A percentile compares a stretch with the other conserved stretches of the same genome.
Conservation (phyloP, 2,797 vertebrate species). For the Myotis daubentonii region DNA sequence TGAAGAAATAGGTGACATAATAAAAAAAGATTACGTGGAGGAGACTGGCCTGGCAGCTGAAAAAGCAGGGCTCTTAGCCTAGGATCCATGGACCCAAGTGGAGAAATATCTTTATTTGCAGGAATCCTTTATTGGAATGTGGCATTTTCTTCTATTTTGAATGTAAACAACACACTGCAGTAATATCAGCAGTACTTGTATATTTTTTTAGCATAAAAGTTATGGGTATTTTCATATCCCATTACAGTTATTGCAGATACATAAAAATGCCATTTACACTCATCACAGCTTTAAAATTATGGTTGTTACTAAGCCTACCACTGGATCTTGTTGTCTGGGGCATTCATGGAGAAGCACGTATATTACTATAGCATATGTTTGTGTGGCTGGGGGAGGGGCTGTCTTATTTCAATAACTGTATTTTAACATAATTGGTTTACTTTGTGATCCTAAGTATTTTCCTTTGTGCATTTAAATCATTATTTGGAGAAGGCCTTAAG, state of each 20-base stretch:
- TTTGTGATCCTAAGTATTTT: conserved; percentile 16
- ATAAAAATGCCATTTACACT: background rate
- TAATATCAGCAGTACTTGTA: background rate
- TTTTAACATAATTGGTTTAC: background rate
- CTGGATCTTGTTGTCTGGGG: background rate
- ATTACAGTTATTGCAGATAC: background rate
- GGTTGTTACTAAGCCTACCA: background rate
- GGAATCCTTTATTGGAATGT: background rate
- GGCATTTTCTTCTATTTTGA: background rate
- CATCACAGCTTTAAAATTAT: background rate
- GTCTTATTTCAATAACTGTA: background rate
- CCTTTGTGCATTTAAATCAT: background rate
- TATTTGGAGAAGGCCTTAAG: background rate
- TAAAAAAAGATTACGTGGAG: background rate
- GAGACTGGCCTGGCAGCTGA: background rate
- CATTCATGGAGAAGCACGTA: background rate
- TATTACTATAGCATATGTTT: background rate
- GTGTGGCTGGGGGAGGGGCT: background rate
- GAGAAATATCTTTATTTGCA: background rate
- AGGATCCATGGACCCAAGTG: background rate
- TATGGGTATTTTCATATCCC: background rate
- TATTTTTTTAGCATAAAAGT: background rate
- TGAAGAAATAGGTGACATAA: conserved; percentile 1
- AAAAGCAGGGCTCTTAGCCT: background rate
- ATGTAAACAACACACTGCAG: background rate